Evolutionary conservation across 2,113 vertebrate species (phyloP), one percentile per base, ranked within the genome.

Genomic region (Pristiophorus japonicus): DNA sequence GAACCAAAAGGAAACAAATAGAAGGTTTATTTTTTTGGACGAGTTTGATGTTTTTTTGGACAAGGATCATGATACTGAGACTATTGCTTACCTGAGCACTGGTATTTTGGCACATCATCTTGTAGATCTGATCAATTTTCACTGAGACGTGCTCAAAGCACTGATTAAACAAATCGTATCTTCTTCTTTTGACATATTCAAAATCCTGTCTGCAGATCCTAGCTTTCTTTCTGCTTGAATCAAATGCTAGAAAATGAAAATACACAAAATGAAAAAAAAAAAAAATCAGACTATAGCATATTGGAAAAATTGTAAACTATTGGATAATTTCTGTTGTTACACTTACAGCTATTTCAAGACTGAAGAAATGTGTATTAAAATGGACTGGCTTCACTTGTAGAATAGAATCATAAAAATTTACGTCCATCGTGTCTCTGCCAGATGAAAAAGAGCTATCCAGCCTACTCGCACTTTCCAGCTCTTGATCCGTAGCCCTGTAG

Each of bases 41-140:
- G 16, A 81, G 6, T 63, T 63, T 91, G 55, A 38, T n/a, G n/a
- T 65, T 92, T 55, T 92, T 20, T 65, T 22, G n/a, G 18, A 92
- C 16, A 92, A 65, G 88, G 59, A 92, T 91, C 55, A n/a, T 11
- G 1, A 3, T 16, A 87, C 47, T 0, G 34, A 34, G 30, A 3
- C 51, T 95, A 0, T 0, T 14, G 97, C 97, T 95, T 95, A 99
- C 99, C 98, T 99, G 99, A 95, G 99, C 99, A 22, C 99, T 98
- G 95, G 5, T 96, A 97, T 99, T 99, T 95, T 97, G 98, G 97
- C 98, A 99, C 20, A 99, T 98, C 95, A 97, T 97, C 97, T 99
- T 99, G 97, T 99, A 99, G 97, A 99, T 99, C 87, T 98, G 97
- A 96, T 99, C 98, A 70, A 99, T 98, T 22, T 98, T 97, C 42